These are phyloP conservation scores for Thymelicus acteon DNA, from an alignment of 2,888 invertebrate genomes.

Conservation along the genomic window DNA sequence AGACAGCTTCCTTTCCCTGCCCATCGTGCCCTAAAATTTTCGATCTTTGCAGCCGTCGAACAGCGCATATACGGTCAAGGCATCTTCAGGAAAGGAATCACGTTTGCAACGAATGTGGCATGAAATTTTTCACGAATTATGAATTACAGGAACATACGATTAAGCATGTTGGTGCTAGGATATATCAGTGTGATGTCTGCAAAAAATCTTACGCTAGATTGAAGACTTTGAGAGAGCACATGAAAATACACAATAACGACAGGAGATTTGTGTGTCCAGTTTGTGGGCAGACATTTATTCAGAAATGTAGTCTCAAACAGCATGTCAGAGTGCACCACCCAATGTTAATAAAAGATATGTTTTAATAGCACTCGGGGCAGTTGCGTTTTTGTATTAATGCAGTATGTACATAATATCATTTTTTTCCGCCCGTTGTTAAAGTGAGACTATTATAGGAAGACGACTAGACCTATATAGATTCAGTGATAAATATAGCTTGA, in stretches of 20 bases:
- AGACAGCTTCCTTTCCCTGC: constrained; percentile 72
- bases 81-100: constrained; percentile 79
- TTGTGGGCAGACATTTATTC: constrained; percentile 75
- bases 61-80: constrained; percentile 72
- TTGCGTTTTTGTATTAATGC: background rate
- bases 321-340: constrained; percentile 78
- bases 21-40: constrained; percentile 74
- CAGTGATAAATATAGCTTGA: no score
- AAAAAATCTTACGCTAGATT: constrained; percentile 77
- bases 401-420: background rate
- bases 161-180: constrained; percentile 82
- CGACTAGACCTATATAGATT: background rate
- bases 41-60: constrained; percentile 72
- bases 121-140: constrained; percentile 83
- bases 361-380: constrained; percentile 40
- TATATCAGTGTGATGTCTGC: constrained; percentile 82
- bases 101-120: constrained; percentile 78
- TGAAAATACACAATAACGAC: constrained; percentile 78
- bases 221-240: constrained; percentile 77
- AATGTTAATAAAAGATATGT: constrained; percentile 60
- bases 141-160: constrained; percentile 83
- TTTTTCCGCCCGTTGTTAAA: background rate
- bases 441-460: background rate
- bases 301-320: constrained; percentile 76
- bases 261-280: constrained; percentile 70